Percentiles rank a stretch among this genome's conserved stretches.
These are phyloP conservation scores for Pelmatolapia mariae DNA, from an alignment of 2,113 vertebrate species.

Conservation along the genomic window DNA sequence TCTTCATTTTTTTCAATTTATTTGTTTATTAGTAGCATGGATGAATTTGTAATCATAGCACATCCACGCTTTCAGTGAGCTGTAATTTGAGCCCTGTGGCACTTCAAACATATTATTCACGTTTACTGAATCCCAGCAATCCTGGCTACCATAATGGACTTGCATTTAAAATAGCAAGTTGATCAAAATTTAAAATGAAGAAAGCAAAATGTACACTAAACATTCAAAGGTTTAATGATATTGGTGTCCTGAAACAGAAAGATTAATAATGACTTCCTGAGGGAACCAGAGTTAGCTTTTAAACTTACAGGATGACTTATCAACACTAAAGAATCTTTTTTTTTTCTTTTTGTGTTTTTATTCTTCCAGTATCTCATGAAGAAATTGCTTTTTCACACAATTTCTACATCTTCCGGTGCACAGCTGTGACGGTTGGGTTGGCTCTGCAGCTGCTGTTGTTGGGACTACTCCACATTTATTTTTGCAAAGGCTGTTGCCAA, in stretches of 20 bases:
- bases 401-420: background rate
- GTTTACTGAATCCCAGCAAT: background rate
- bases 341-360: background rate
- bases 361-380: background rate
- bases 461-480: background rate
- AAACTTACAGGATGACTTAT: background rate
- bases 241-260: background rate
- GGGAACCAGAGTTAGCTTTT: background rate
- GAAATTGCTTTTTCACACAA: background rate
- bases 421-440: background rate
- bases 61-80: fast-evolving
- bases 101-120: fast-evolving
- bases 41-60: background rate
- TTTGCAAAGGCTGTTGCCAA: background rate
- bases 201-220: background rate
- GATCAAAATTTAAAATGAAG: background rate
- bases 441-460: background rate
- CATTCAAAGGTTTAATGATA: fast-evolving
- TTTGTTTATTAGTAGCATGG: fast-evolving
- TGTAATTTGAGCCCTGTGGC: background rate
- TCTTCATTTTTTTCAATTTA: fast-evolving
- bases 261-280: fast-evolving
- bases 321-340: fast-evolving
- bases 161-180: fast-evolving
- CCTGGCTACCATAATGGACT: fast-evolving